A percentile compares a stretch with the other conserved stretches of the same genome.
Conservation (phyloP, 2,888 invertebrate genomes). For the Drosophila anceps region DNA sequence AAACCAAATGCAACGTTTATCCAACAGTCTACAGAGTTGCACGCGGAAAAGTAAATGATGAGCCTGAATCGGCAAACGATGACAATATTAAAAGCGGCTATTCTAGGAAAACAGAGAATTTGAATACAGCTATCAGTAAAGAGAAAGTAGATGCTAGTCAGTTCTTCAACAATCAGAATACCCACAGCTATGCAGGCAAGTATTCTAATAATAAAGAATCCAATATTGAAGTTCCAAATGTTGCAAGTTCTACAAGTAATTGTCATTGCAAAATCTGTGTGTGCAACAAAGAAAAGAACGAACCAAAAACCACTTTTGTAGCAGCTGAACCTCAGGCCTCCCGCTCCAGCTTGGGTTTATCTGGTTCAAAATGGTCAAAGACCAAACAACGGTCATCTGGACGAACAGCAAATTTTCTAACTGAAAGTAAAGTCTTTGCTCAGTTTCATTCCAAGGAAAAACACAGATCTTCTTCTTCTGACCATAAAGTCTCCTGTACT, state of each 20-base stretch:
- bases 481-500: background rate
- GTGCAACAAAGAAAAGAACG: background rate
- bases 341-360: background rate
- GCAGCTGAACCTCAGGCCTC: background rate
- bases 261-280: background rate
- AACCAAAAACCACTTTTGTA: background rate
- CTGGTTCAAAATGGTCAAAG: background rate
- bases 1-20: conserved; percentile 33
- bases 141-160: background rate
- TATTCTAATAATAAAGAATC: background rate
- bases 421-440: background rate
- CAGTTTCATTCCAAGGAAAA: background rate
- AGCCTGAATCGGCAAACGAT: conserved; percentile 8
- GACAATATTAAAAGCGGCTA: conserved; percentile 3
- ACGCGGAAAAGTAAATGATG: conserved; percentile 40
- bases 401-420: background rate
- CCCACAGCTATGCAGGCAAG: background rate
- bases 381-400: background rate
- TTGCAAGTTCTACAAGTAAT: background rate
- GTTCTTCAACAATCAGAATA: background rate
- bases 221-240: background rate
- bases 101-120: conserved; percentile 13
- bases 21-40: conserved; percentile 46
- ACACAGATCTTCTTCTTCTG: background rate
- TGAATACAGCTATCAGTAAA: background rate